These are phyloP conservation scores for Microplitis demolitor DNA, from an alignment of 1,140 invertebrate genomes.

Conservation along the genomic window DNA sequence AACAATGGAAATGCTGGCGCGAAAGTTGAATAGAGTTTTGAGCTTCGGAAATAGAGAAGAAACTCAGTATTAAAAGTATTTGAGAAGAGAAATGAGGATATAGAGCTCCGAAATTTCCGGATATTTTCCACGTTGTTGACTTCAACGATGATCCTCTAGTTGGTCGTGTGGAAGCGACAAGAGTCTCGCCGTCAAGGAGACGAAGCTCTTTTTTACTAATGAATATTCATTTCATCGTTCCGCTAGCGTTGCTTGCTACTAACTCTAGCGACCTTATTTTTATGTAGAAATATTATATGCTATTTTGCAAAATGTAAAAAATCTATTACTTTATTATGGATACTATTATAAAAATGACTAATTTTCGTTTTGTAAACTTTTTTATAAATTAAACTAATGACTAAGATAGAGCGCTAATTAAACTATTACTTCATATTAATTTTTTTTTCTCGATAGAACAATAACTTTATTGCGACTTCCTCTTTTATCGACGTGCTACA, in stretches of 20 bases:
- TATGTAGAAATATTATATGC: conserved; percentile 6
- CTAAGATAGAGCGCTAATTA: neutral
- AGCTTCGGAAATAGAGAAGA: neutral
- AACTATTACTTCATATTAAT: no score
- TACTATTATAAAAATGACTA: neutral
- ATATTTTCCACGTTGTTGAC: conserved; percentile 44
- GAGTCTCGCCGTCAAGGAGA: conserved; percentile 29
- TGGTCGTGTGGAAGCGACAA: conserved; percentile 17
- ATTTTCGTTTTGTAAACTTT: neutral
- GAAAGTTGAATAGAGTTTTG: conserved; percentile 17
- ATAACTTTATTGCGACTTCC: no score
- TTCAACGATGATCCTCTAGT: conserved; percentile 46
- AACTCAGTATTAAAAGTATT: neutral
- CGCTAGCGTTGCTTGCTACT: conserved; percentile 34
- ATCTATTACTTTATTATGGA: neutral
- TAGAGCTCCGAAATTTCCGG: conserved; percentile 10
- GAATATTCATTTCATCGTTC: conserved; percentile 58
- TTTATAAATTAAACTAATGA: neutral
- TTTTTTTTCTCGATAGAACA: no score
- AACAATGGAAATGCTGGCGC: neutral
- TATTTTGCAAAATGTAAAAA: neutral
- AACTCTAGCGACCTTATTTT: conserved; percentile 52
- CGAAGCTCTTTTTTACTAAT: conserved; percentile 49
- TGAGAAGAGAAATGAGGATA: neutral
- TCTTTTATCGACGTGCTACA: no score